Base-by-base conservation (phyloP, 2,113 vertebrate genomes). In the Ranitomeya imitator region DNA sequence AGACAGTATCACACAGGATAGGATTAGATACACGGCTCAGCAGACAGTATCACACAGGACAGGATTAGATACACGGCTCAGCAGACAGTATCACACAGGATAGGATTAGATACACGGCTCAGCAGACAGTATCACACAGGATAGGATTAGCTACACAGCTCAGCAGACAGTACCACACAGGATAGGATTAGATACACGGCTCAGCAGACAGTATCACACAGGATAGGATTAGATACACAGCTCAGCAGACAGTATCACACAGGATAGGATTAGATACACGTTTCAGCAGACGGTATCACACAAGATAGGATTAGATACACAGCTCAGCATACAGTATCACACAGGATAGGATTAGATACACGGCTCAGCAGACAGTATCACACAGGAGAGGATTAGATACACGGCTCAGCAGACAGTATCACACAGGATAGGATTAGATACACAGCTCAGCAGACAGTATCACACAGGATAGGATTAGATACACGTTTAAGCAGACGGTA, bases 381-480 rank as follows among this genome's bases (percentile, higher is more conserved):
- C 37, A 76, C 31, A 76, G 0, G 31, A 51, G 0, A 76, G 18
- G 45, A 18, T 74, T 51, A 76, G 73, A 76, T 76, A 76, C 73
- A 74, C 26, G 10, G 71, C 71, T 74, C 14, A 51, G 16, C 37
- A 76, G 73, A 51, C 37, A 76, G 73, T 76, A 76, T 76, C 37
- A 76, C 37, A 76, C 31, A 76, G 4, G 73, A 76, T 45, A 51
- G 73, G 73, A 7, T 76, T 51, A 76, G 73, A 76, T 76, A 76
- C 31, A 74, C 26, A 6, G 69, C 69, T 73, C 26, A 74, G 26
- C 71, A 74, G 31, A 74, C 71, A 74, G 71, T 74, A 74, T 74
- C 15, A 74, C 71, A 45, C 26, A 45, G 13, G 26, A 74, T 37
- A 45, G 71, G 71, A 15, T 74, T 45, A 45, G 71, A 74, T 74